phyloP scores from a whole-genome alignment of 1,140 invertebrate species.

The Drosophila tristis region DNA sequence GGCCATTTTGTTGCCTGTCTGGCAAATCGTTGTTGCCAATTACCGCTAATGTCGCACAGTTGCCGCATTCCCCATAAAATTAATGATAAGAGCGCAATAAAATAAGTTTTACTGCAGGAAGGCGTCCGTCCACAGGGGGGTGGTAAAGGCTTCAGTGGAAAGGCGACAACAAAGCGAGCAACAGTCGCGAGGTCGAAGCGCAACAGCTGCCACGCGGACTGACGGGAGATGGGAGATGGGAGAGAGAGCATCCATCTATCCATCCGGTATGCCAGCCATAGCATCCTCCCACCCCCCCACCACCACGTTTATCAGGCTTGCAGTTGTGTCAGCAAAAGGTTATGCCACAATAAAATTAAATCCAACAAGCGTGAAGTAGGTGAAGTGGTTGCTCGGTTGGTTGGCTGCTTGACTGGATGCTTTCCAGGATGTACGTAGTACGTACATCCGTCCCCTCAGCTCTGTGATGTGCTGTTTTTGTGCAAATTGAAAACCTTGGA shows the following conservation, averaged over 20 bases:
- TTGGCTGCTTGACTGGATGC: conserved; percentile 22
- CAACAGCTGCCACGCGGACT: conserved; percentile 32
- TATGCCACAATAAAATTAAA: conserved; percentile 83
- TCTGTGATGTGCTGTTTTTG: conserved; percentile 1
- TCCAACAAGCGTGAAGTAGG: conserved; percentile 81
- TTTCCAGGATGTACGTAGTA: neutral
- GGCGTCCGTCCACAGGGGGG: conserved; percentile 2
- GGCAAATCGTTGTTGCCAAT: conserved; percentile 72
- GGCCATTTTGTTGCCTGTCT: conserved; percentile 39
- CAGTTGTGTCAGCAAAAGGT: conserved; percentile 66
- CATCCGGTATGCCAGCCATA: conserved; percentile 8
- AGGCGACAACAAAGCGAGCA: conserved; percentile 36
- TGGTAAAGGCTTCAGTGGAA: too few species aligned
- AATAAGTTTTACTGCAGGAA: conserved; percentile 77
- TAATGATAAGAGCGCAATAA: conserved; percentile 81
- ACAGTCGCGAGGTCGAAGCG: conserved; percentile 30
- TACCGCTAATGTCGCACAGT: conserved; percentile 81
- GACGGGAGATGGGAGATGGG: conserved; percentile 9
- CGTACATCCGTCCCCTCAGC: neutral
- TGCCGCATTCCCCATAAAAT: conserved; percentile 79
- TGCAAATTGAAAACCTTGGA: conserved; percentile 77
- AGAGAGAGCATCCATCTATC: conserved; percentile 1
- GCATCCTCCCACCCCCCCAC: conserved; percentile 8
- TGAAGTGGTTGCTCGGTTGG: conserved; percentile 55
- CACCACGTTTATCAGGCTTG: conserved; percentile 9